A percentile compares a stretch with the other conserved stretches of the same genome.
phyloP scores from a whole-genome alignment of 2,888 invertebrate species.

The Hirtodrosophila duncani region DNA sequence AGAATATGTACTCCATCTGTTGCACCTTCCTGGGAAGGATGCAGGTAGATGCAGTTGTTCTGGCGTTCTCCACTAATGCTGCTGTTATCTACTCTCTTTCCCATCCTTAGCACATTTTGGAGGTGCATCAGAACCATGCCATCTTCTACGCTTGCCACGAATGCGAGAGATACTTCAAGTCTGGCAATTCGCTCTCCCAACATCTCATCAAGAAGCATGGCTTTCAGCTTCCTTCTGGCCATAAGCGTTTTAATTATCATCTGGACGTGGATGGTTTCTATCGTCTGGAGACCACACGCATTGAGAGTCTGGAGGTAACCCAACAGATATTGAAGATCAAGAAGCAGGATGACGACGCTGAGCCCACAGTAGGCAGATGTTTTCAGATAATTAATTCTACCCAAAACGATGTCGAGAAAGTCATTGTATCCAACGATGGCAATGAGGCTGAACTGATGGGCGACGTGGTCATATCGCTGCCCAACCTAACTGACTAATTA shows the following conservation, averaged over 20 bases:
- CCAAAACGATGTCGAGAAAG: conserved; percentile 54
- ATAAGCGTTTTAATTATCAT: conserved; percentile 89
- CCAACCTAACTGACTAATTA: conserved; percentile 48
- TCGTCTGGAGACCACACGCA: conserved; percentile 91
- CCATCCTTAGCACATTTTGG: conserved; percentile 79
- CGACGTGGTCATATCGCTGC: conserved; percentile 72
- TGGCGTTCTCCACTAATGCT: too few relatives aligned
- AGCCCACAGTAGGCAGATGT: conserved; percentile 65
- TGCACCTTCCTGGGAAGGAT: too few relatives aligned
- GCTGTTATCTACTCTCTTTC: too few relatives aligned
- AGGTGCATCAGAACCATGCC: conserved; percentile 75
- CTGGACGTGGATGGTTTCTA: conserved; percentile 90
- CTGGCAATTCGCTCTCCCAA: conserved; percentile 83
- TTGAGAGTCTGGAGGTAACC: conserved; percentile 90
- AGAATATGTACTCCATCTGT: not conserved
- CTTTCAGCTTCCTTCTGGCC: conserved; percentile 86
- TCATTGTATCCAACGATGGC: conserved; percentile 65
- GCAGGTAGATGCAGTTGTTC: too few relatives aligned
- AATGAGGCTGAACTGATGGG: conserved; percentile 58
- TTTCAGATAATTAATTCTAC: conserved; percentile 70
- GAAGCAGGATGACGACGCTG: conserved; percentile 28
- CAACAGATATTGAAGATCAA: conserved; percentile 84
- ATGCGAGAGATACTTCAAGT: conserved; percentile 84
- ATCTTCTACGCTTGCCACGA: conserved; percentile 84
- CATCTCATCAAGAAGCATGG: conserved; percentile 87